These are phyloP conservation scores for Cochlearius cochlearius DNA, from an alignment of 2,113 vertebrate genomes.

Conservation along the genomic window DNA sequence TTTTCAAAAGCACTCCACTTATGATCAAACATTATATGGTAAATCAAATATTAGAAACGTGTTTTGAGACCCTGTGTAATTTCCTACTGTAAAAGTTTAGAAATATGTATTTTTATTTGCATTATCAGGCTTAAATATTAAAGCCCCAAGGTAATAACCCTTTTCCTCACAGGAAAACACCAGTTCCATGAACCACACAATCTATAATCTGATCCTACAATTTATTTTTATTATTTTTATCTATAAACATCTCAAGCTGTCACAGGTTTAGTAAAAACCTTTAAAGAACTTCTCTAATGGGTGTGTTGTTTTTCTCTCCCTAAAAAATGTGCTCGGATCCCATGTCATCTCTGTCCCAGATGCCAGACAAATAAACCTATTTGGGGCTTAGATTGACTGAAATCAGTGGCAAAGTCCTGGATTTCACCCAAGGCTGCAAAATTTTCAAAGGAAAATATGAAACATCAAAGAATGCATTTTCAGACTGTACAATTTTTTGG, in stretches of 20 bases:
- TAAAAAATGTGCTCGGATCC: not conserved
- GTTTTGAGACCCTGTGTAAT: not conserved
- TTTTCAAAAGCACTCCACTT: not conserved
- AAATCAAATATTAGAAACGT: not conserved
- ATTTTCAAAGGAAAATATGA: not conserved
- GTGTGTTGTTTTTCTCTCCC: not conserved
- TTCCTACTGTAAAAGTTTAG: not conserved
- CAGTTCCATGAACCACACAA: not conserved
- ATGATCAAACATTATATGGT: not conserved
- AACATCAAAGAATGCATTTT: not conserved
- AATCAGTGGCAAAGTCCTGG: not conserved
- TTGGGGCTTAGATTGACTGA: not conserved
- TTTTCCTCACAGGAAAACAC: not conserved
- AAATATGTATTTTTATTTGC: not conserved
- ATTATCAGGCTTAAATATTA: not conserved
- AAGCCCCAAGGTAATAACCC: rapidly evolving
- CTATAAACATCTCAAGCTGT: not conserved
- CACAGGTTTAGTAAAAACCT: not conserved
- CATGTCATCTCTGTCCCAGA: not conserved
- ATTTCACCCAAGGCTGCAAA: not conserved
- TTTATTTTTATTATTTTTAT: not conserved
- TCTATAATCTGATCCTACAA: not conserved
- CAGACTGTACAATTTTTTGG: not conserved
- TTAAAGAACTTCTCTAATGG: not conserved
- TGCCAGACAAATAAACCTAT: not conserved